These are phyloP conservation scores for Ophiothrix spiculata DNA, from an alignment of 35 echinoderm and acorn worm species.

Conservation along the genomic window DNA sequence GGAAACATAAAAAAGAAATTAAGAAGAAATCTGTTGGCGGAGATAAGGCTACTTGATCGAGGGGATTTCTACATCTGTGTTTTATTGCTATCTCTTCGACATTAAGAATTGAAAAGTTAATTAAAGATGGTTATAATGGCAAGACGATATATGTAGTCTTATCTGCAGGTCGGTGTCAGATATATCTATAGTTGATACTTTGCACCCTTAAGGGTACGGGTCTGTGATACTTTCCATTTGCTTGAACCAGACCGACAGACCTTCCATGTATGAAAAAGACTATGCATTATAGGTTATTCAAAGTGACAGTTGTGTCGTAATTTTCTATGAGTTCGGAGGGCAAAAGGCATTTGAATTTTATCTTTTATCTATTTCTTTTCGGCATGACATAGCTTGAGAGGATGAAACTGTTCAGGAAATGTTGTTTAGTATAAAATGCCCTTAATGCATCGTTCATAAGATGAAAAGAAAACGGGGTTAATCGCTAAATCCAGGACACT, in stretches of 20 bases:
- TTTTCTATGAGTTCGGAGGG: neutral
- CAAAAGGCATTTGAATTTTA: neutral
- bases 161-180: neutral
- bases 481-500: neutral
- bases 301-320: conserved; percentile 4
- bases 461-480: neutral
- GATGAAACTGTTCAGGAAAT: neutral
- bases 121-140: neutral
- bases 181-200: neutral
- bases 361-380: neutral
- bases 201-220: neutral
- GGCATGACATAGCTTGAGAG: neutral
- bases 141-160: neutral
- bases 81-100: neutral
- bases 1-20: neutral
- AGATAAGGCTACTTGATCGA: neutral
- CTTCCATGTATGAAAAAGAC: neutral
- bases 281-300: neutral
- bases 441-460: neutral
- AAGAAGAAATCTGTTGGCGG: neutral
- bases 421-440: neutral
- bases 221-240: conserved; percentile 6
- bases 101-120: conserved; percentile 17
- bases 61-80: neutral
- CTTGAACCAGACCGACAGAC: neutral